Evolutionary conservation across 2,888 invertebrate genomes (phyloP).

Genomic region (Parnassius mnemosyne): DNA sequence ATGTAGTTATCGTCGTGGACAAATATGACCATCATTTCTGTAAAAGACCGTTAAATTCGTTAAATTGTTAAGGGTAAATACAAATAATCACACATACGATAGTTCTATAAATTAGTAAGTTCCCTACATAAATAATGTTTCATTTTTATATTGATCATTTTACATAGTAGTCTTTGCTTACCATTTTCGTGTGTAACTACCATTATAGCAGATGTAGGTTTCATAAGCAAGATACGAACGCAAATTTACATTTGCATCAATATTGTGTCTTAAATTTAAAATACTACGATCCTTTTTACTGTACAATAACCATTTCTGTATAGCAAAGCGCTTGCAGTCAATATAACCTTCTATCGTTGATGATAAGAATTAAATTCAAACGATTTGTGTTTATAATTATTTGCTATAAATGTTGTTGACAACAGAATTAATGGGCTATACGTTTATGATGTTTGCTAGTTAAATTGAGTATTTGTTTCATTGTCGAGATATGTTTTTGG

Average conservation of each 20-base stretch:
- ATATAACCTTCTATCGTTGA: too few relatives aligned
- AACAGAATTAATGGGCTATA: conserved; percentile 9
- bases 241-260: conserved; percentile 8
- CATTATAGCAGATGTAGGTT: conserved; percentile 7
- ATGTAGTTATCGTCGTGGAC: too few relatives aligned
- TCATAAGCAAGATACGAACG: not conserved
- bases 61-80: too few relatives aligned
- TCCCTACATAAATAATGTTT: not conserved
- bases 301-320: too few relatives aligned
- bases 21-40: too few relatives aligned
- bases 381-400: not conserved
- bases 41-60: too few relatives aligned
- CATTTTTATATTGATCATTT: not conserved
- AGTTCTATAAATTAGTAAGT: not conserved
- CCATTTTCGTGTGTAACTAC: conserved; percentile 15
- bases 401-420: conserved; percentile 9
- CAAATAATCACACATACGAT: too few relatives aligned
- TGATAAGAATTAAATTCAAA: too few relatives aligned
- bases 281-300: not conserved
- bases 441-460: conserved; percentile 13
- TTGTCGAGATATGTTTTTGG: not conserved
- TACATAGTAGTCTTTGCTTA: not conserved
- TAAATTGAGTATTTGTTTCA: conserved; percentile 5
- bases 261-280: not conserved
- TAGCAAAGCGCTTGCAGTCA: too few relatives aligned